Evolutionary conservation across 2,797 vertebrate species (phyloP), one percentile per base, ranked within the genome.

Genomic region (Myotis pilosus): DNA sequence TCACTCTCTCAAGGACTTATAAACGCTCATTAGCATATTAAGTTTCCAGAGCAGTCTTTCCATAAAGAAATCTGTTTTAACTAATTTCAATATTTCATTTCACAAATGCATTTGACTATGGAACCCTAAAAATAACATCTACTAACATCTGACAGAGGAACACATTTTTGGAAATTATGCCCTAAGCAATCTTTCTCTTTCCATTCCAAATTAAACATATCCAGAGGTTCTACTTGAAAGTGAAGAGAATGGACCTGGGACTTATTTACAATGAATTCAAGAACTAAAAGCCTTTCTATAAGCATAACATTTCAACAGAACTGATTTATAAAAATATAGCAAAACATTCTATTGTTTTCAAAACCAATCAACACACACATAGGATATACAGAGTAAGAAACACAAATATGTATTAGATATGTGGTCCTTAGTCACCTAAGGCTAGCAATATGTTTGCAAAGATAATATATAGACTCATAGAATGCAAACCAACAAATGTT

Each of bases 31-130:
- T 96, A 96, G 41, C 88, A 91, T 96, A 93, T 84, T 95, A 88
- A 86, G 86, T 96, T 97, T 94, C 41, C 88, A 92, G 79, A 86
- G 55, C 75, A 96, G 82, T 86, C 69, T 95, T 96, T 91, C 49
- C 90, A 93, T 89, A 83, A 96, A 93, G 90, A 92, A 71, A 47
- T 41, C 47, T 88, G 75, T 92, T 88, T 96, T 95, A 95, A 94
- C 92, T 95, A 96, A 97, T 96, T 95, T 97, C 95, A 94, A 95
- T 92, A 92, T 96, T 96, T 92, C 88, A 96, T 94, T 96, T 95
- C 94, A 96, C 91, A 96, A 96, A 96, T 74, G 93, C 79, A 55
- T 76, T 96, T 93, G 71, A 95, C 86, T 93, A 86, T 81, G 60
- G 90, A 92, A 94, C 64, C 94, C 93, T 96, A 94, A 96, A 97